A percentile compares a stretch with the other conserved stretches of the same genome.
Evolutionary conservation across 2,888 invertebrate genomes (phyloP).

Genomic region (Neoascia interrupta): DNA sequence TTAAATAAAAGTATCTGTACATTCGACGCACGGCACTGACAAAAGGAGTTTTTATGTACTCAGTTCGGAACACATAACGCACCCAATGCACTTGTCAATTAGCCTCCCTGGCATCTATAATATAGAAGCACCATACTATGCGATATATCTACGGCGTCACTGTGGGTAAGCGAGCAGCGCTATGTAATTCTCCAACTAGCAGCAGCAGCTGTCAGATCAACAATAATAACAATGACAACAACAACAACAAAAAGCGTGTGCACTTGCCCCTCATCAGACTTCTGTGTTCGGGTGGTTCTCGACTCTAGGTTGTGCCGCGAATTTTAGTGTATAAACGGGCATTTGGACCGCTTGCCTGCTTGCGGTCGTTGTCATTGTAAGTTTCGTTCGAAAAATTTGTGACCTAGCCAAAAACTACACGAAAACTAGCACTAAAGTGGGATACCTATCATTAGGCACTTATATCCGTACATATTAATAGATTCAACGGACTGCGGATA

Average conservation of each 20-base stretch:
- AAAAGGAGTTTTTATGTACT: constrained; percentile 15
- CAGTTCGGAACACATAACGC: constrained; percentile 42
- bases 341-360: constrained; percentile 44
- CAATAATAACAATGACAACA: constrained; percentile 34
- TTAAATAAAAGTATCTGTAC: no score
- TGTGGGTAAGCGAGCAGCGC: constrained; percentile 11
- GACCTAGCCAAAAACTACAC: constrained; percentile 62
- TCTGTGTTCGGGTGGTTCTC: constrained; percentile 27
- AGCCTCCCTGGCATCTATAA: constrained; percentile 4
- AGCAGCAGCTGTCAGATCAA: constrained; percentile 55
- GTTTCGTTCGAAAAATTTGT: constrained; percentile 6
- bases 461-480: constrained; percentile 40
- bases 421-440: constrained; percentile 21
- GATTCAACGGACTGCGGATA: constrained; percentile 43
- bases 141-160: constrained; percentile 39
- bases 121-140: constrained; percentile 14
- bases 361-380: constrained; percentile 37
- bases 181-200: no score
- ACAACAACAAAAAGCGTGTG: constrained; percentile 34
- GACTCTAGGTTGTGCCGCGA: constrained; percentile 24
- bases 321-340: constrained; percentile 56
- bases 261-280: constrained; percentile 56
- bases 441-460: constrained; percentile 32
- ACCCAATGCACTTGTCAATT: constrained; percentile 67
- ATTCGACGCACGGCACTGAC: no score